These are phyloP conservation scores for Nematopogon swammerdamellus DNA, from an alignment of 2,888 invertebrate genomes.

Conservation along the genomic window DNA sequence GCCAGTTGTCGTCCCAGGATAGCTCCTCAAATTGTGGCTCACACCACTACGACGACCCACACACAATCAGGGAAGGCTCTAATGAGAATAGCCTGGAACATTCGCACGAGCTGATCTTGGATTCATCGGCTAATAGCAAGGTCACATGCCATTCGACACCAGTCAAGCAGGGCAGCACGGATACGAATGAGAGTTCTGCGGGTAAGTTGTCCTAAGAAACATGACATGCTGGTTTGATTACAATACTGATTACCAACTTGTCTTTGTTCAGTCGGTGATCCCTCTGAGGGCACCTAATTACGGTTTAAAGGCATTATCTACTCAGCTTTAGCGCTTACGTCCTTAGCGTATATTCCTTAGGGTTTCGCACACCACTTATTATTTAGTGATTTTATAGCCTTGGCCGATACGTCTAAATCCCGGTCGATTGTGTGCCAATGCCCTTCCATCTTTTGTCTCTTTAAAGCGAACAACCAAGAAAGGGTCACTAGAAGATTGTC, in stretches of 20 bases:
- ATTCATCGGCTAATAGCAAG: constrained; percentile 12
- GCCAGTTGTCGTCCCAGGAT: constrained; percentile 51
- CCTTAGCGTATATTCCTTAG: too few relatives aligned
- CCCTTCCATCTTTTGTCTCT: too few relatives aligned
- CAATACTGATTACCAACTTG: background rate
- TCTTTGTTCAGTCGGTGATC: too few relatives aligned
- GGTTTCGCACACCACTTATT: too few relatives aligned
- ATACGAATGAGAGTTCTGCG: background rate
- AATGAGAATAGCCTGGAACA: constrained; percentile 53
- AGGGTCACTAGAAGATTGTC: too few relatives aligned
- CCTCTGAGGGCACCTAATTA: too few relatives aligned
- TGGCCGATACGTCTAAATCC: too few relatives aligned
- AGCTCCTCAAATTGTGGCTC: constrained; percentile 37
- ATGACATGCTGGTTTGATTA: constrained; percentile 1
- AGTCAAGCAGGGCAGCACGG: background rate
- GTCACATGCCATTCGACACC: background rate
- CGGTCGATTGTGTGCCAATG: too few relatives aligned
- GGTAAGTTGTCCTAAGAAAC: background rate
- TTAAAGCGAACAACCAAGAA: too few relatives aligned
- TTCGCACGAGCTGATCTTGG: constrained; percentile 43
- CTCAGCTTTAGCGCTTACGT: too few relatives aligned
- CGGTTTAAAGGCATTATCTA: too few relatives aligned
- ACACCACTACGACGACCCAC: constrained; percentile 50
- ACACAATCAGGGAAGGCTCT: constrained; percentile 49
- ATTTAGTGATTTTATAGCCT: too few relatives aligned